A percentile compares a stretch with the other conserved stretches of the same genome.
Conservation (phyloP, 1,140 invertebrate species). For the Pygmarrhopalites habei region DNA sequence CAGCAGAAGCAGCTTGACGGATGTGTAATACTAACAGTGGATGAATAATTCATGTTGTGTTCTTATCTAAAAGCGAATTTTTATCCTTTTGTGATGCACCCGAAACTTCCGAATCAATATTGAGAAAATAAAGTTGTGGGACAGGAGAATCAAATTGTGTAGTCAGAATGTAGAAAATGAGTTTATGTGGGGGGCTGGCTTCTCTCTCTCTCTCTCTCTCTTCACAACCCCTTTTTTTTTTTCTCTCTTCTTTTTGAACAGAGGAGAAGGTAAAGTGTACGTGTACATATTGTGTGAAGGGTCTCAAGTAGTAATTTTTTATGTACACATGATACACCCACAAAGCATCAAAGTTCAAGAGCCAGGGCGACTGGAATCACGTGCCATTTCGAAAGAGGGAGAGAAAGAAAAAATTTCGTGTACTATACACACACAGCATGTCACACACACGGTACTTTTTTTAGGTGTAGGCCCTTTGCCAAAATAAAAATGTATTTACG, state of each 20-base stretch:
- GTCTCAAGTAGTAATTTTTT: not conserved
- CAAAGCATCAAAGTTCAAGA: not conserved
- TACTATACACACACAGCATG: no score
- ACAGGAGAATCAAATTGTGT: conserved; percentile 39
- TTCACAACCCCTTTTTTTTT: no score
- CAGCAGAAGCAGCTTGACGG: conserved; percentile 7
- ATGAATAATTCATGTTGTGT: conserved; percentile 39
- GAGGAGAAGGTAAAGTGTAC: no score
- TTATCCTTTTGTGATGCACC: conserved; percentile 34
- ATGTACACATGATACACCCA: not conserved
- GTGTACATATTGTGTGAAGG: no score
- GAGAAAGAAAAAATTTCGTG: no score
- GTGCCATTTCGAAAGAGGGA: no score
- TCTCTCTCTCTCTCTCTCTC: not conserved
- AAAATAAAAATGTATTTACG: no score
- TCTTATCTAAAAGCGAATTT: conserved; percentile 40
- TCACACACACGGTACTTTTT: no score
- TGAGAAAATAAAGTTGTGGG: conserved; percentile 36
- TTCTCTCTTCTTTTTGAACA: no score
- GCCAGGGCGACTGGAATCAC: not conserved
- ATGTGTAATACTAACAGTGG: conserved; percentile 34
- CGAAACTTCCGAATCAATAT: conserved; percentile 32
- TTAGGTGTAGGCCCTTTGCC: no score
- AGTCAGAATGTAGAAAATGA: not conserved
- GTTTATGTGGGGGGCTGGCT: not conserved